phyloP scores from a whole-genome alignment of 2,888 invertebrate genomes.

The Penaeus monodon region DNA sequence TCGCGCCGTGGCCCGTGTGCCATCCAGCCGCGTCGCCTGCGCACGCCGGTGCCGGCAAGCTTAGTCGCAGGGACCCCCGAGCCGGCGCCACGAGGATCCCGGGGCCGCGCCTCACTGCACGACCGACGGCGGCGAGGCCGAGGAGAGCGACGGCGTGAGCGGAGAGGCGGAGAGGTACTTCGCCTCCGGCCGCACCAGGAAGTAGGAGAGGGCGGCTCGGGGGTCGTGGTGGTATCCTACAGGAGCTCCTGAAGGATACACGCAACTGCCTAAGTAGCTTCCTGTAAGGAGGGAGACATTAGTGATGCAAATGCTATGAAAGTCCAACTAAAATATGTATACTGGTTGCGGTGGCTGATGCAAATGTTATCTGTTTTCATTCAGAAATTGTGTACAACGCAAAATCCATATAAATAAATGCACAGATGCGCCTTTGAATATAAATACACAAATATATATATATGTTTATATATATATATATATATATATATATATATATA shows the following conservation, averaged over 20 bases:
- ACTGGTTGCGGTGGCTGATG: too few species aligned
- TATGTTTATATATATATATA: slow-evolving; percentile 4
- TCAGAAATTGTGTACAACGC: too few species aligned
- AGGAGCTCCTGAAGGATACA: slow-evolving; percentile 34
- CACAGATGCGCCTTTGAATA: too few species aligned
- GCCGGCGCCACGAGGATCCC: too few species aligned
- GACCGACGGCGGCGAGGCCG: slow-evolving; percentile 41
- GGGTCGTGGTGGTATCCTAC: slow-evolving; percentile 43
- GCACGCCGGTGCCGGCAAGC: too few species aligned
- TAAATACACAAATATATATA: background rate
- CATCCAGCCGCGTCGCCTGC: too few species aligned
- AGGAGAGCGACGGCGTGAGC: slow-evolving; percentile 40
- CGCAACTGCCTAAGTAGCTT: slow-evolving; percentile 49
- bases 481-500: slow-evolving; percentile 21
- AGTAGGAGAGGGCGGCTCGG: slow-evolving; percentile 49
- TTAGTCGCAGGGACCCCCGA: too few species aligned
- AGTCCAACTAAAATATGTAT: too few species aligned
- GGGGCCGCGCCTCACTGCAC: slow-evolving; percentile 28
- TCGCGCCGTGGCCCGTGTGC: too few species aligned
- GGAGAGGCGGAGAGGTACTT: slow-evolving; percentile 43
- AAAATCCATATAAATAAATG: too few species aligned
- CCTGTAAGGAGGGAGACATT: slow-evolving; percentile 29
- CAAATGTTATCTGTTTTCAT: too few species aligned
- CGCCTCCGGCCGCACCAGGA: slow-evolving; percentile 54
- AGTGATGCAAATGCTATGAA: too few species aligned